Evolutionary conservation across 2,888 invertebrate genomes (phyloP), one percentile per base, ranked within the genome.

Genomic region (Caenorhabditis sulstoni): DNA sequence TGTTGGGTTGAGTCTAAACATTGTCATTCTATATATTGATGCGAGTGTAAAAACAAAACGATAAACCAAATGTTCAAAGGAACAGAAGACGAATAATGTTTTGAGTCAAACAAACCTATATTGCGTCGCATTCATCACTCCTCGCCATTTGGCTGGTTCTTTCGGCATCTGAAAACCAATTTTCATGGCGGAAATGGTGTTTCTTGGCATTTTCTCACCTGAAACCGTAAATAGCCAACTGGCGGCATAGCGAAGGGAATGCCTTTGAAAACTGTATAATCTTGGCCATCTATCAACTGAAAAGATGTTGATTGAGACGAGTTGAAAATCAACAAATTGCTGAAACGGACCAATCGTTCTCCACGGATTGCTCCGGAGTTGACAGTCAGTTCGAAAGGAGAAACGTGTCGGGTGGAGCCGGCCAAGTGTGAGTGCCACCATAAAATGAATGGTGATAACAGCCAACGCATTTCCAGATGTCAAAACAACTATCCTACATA

Each of bases 211-310:
- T 22, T 20, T 50, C n/a, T 49, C 61, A 88, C 88, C 81, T 87
- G 86, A 83, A 90, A 90, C 20, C 90, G 82, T 16, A 89, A 82
- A 18, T 88, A 86, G 5, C 90, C 90, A 7, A 90, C 90, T 3
- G 90, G 90, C 14, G 90, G 90, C 50, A 90, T 90, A 1, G 90
- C 90, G 73, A 90, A 90, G 3, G 90, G 90, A 55, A 90, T 90
- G 20, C 90, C 90, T 78, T 90, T 90, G 84, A 90, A 90, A 8
- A 88, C 86, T 18, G 87, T 87, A 70, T 88, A 90, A 67, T 90
- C 89, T 77, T 83, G 79, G 22, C 84, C 81, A 61, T 83, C 79
- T 16, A 81, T 75, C 41, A 81, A 64, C 83, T 81, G 55, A 59
- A 84, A 75, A 66, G 0, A 11, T 22, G 4, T 44, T 0, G 41